Evolutionary conservation across 2,797 vertebrate genomes (phyloP).

Genomic region (Tokudaia tokunoshimensis): DNA sequence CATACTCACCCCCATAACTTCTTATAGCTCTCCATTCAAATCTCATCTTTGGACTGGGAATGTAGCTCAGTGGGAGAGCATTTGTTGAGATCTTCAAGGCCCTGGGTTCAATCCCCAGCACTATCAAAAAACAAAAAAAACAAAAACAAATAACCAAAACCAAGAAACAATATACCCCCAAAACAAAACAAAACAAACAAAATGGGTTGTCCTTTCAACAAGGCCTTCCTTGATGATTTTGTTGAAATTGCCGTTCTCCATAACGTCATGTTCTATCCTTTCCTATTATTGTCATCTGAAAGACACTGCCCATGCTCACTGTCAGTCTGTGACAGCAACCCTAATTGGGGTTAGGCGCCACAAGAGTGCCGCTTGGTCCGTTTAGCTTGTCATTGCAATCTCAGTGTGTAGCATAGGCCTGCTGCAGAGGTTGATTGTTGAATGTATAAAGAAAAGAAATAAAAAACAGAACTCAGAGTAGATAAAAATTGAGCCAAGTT

Average conservation of each 20-base stretch:
- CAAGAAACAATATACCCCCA: not conserved
- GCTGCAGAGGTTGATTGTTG: not conserved
- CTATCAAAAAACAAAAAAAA: not conserved
- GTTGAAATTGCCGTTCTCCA: not conserved
- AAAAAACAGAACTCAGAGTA: not conserved
- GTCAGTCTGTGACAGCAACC: not conserved
- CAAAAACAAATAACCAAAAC: not conserved
- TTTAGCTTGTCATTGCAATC: not conserved
- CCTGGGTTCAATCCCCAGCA: not conserved
- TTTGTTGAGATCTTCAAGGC: not conserved
- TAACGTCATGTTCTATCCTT: not conserved
- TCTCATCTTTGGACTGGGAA: not conserved
- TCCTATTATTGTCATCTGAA: not conserved
- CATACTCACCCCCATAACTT: not conserved
- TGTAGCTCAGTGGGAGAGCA: not conserved
- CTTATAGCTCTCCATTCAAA: not conserved
- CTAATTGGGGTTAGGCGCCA: not conserved
- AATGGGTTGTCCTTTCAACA: not conserved
- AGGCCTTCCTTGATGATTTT: not conserved
- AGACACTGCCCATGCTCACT: not conserved
- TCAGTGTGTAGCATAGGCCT: not conserved
- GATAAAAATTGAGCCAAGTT: constrained; percentile 44
- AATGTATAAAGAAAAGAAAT: constrained; percentile 33
- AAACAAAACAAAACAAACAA: not conserved
- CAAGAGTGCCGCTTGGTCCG: not conserved